Base-by-base conservation (phyloP, 2,113 vertebrate species). In the Conger conger region DNA sequence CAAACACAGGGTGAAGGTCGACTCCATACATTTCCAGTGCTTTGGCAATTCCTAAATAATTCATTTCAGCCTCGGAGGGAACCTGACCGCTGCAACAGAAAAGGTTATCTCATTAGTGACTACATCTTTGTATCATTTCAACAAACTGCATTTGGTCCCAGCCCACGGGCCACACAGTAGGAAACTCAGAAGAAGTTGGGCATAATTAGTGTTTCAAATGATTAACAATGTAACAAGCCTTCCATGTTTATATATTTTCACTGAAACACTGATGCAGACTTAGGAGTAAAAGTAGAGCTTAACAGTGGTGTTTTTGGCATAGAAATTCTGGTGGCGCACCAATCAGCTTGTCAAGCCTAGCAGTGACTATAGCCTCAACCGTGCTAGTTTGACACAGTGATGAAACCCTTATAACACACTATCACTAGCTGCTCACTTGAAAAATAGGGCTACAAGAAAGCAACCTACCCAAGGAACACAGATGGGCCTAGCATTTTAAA, bases 11-110 rank as follows among this genome's bases (percentile, higher is more conserved):
- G 88, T 98, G 97, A 87, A 98, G 96, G 91, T 97, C 96, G 57
- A 98, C 97, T 18, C 97, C 97, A 50, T 98, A 99, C 97, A 98
- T 98, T 91, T 97, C 96, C 93, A 98, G 94, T 33, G 96, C 93
- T 88, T 96, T 97, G 90, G 95, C 96, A 76, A 96, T 92, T 88
- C 92, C 94, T 89, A 99, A 94, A 89, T 96, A 97, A 94, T 96
- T 97, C 33, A 90, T 79, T 91, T 98, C 97, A 42, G 97, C 96
- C 86, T 97, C 95, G 57, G 94, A 93, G 82, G 96, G 95, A 91
- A 95, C 89, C 90, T 97, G 94, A 87, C 96, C 96, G 92, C 97
- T 98, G 87, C 0, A 87, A 86, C 86, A 90, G 45, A 85, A 91
- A 37, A 89, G 81, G 63, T 77, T 23, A 53, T 54, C 54, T 50